Evolutionary conservation across 1,140 invertebrate species (phyloP).

Genomic region (Leptinotarsa defecta): DNA sequence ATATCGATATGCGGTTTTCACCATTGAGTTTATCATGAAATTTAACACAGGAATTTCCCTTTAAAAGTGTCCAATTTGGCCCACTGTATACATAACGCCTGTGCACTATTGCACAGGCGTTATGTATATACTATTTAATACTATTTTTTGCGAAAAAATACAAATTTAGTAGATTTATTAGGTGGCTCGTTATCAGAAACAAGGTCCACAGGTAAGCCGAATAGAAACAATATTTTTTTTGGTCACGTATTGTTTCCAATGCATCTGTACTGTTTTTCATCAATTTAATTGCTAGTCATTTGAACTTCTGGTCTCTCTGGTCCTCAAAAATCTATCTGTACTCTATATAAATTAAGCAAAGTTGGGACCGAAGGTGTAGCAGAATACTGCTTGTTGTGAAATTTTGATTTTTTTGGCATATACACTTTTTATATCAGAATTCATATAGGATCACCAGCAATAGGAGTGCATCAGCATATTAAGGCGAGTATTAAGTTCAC

Average conservation of each 20-base stretch:
- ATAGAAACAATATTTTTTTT: conserved; percentile 37
- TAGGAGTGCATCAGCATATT: conserved; percentile 26
- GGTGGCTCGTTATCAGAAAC: conserved; percentile 3
- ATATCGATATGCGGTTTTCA: no score
- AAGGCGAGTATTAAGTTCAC: conserved; percentile 25
- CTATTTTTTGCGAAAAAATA: conserved; percentile 30
- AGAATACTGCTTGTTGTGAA: no score
- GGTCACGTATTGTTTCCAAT: no score
- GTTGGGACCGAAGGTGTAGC: neutral
- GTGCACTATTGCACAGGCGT: conserved; percentile 5
- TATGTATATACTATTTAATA: no score
- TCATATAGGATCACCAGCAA: conserved; percentile 24
- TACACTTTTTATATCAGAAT: conserved; percentile 38
- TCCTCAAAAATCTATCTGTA: conserved; percentile 30
- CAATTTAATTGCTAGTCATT: conserved; percentile 15
- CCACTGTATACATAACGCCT: conserved; percentile 41
- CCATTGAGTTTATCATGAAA: no score
- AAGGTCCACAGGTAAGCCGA: conserved; percentile 29
- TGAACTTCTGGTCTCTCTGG: neutral
- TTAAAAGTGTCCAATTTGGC: neutral
- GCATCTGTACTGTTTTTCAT: conserved; percentile 19
- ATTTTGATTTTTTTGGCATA: no score
- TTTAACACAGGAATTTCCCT: neutral
- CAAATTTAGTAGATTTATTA: neutral
- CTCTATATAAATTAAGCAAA: conserved; percentile 25